These are phyloP conservation scores for Cecidostiba fungosa DNA, from an alignment of 2,888 invertebrate genomes.

Conservation along the genomic window DNA sequence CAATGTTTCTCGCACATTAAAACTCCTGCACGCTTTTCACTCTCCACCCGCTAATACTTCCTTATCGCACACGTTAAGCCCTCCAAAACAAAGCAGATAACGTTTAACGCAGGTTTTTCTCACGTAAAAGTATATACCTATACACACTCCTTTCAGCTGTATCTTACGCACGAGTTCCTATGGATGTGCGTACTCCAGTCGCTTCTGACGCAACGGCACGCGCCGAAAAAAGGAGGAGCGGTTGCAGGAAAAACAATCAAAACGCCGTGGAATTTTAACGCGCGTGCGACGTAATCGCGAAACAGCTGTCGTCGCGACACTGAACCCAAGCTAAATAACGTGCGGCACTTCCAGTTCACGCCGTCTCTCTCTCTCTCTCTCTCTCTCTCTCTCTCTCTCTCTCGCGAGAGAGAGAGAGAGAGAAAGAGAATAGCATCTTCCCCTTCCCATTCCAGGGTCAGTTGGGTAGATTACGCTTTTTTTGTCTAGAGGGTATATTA, in stretches of 20 bases:
- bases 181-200: not conserved
- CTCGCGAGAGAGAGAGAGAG: not conserved
- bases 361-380: not conserved
- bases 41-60: not conserved
- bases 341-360: not conserved
- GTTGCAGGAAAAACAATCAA: not conserved
- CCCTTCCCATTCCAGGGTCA: conserved; percentile 25
- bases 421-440: not conserved
- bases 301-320: conserved; percentile 54
- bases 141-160: not conserved
- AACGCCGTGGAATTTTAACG: not conserved
- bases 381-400: not conserved
- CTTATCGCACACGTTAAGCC: not conserved
- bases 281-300: conserved; percentile 30
- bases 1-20: not conserved
- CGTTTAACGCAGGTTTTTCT: not conserved
- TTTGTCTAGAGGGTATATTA: not conserved
- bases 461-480: conserved; percentile 25
- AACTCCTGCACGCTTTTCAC: not conserved
- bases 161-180: too few relatives aligned
- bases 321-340: conserved; percentile 7
- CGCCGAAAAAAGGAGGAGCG: not conserved
- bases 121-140: not conserved
- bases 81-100: not conserved
- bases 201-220: not conserved